phyloP scores from a whole-genome alignment of 2,113 vertebrate genomes.

The Camelus bactrianus region DNA sequence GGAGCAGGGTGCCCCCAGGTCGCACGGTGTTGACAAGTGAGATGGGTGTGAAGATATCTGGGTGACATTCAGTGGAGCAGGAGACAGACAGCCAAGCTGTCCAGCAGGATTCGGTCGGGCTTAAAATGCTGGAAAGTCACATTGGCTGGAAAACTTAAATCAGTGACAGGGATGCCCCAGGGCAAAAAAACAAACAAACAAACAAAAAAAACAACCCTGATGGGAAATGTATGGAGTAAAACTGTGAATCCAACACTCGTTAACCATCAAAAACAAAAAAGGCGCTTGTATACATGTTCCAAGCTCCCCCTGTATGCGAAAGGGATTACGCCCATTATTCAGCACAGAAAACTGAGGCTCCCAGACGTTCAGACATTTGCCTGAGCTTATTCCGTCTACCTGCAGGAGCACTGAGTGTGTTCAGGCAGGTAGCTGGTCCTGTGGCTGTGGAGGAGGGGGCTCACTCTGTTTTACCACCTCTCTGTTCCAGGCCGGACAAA shows the following conservation, averaged over 20 bases:
- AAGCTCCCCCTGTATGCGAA: background rate
- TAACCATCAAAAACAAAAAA: background rate
- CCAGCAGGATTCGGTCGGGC: background rate
- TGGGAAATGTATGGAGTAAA: background rate
- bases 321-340: background rate
- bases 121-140: background rate
- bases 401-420: background rate
- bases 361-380: background rate
- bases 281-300: background rate
- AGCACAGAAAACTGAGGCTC: background rate
- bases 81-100: background rate
- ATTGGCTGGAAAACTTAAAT: background rate
- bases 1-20: accelerated
- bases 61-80: background rate
- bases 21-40: background rate
- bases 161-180: background rate
- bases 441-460: background rate
- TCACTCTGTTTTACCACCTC: background rate
- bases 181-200: background rate
- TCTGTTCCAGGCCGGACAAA: background rate
- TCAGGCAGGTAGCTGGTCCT: background rate
- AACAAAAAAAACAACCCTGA: background rate
- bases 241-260: background rate
- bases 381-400: background rate
- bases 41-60: background rate